Conservation (phyloP, 92 coral and sea anemone genomes). For the Zoanthus sociatus region DNA sequence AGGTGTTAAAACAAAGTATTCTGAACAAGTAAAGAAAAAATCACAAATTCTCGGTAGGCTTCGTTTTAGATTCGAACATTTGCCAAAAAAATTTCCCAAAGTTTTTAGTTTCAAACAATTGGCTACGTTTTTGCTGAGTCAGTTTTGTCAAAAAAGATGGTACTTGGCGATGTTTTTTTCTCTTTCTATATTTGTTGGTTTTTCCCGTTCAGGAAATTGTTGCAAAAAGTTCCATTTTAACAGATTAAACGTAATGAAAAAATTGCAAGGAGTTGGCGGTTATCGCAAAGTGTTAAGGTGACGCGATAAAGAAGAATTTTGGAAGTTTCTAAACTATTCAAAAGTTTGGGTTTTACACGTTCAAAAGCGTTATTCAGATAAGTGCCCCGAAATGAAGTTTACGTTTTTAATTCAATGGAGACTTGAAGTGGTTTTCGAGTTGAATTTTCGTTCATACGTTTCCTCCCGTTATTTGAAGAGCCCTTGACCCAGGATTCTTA, state of each 20-base stretch:
- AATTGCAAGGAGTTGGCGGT: neutral
- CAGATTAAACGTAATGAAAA: neutral
- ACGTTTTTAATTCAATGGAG: neutral
- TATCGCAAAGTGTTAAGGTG: neutral
- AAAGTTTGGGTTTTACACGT: neutral
- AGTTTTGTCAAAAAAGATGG: neutral
- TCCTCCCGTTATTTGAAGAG: neutral
- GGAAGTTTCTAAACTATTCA: neutral
- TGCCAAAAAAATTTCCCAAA: neutral
- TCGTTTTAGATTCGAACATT: neutral
- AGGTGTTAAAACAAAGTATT: slow-evolving; percentile 1
- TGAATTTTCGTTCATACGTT: neutral
- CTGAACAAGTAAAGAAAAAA: neutral
- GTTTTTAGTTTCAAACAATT: neutral
- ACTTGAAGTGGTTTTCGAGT: neutral
- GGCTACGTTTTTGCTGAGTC: neutral
- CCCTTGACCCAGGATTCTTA: slow-evolving; percentile 21
- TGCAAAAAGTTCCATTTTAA: neutral
- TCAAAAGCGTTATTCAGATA: neutral
- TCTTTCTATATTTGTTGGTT: neutral
- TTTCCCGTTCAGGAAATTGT: neutral
- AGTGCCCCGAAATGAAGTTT: neutral
- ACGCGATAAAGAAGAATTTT: neutral
- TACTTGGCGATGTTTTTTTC: neutral
- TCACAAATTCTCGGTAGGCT: neutral